A percentile compares a stretch with the other conserved stretches of the same genome.
phyloP scores from a whole-genome alignment of 2,888 invertebrate genomes.

The Synergus gifuensis region DNA sequence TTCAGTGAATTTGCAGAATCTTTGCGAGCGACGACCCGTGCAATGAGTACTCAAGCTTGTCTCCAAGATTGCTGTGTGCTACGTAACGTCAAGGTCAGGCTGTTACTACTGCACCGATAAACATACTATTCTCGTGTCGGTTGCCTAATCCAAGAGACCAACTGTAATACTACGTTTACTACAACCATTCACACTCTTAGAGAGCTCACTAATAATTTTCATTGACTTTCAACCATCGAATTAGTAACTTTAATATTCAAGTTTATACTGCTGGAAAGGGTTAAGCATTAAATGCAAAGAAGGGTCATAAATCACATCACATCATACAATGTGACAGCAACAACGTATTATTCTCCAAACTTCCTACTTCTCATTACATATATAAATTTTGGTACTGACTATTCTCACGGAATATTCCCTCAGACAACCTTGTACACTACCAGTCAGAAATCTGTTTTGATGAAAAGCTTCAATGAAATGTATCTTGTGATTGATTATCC shows the following conservation, averaged over 20 bases:
- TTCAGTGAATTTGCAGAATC: neutral
- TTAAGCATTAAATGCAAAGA: neutral
- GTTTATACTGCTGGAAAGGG: neutral
- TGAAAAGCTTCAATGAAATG: no score
- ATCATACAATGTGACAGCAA: neutral
- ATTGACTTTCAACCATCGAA: constrained; percentile 28
- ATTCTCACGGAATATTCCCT: no score
- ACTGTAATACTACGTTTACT: constrained; percentile 41
- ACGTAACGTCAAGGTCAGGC: constrained; percentile 44
- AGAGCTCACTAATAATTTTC: constrained; percentile 38
- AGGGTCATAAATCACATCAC: neutral
- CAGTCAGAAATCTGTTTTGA: no score
- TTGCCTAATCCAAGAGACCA: constrained; percentile 48
- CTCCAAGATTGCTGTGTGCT: constrained; percentile 25
- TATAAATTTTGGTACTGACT: no score
- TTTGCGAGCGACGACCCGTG: constrained; percentile 17
- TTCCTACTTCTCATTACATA: neutral
- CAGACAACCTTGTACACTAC: no score
- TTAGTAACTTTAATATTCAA: constrained; percentile 19
- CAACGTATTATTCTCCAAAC: neutral
- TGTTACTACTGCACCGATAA: constrained; percentile 43
- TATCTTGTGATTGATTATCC: no score
- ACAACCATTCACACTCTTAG: constrained; percentile 51
- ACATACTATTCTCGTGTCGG: constrained; percentile 43
- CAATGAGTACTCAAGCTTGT: constrained; percentile 11